Evolutionary conservation across 2,888 invertebrate genomes (phyloP).

Genomic region (Xanthorhoe designata): DNA sequence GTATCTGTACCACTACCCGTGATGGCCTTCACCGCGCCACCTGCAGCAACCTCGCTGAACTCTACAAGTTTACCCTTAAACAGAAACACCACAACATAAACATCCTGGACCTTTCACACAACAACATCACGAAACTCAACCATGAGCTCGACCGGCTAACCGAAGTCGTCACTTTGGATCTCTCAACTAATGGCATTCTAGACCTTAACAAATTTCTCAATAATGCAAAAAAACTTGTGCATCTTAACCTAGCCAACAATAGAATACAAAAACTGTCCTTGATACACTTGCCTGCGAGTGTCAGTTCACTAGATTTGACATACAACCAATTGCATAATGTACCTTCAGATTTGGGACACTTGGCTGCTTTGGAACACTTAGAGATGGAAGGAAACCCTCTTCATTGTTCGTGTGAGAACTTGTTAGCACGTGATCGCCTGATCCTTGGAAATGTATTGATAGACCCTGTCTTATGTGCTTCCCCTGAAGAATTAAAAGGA

Average conservation of each 20-base stretch:
- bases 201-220: conserved; percentile 85
- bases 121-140: conserved; percentile 85
- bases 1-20: conserved; percentile 86
- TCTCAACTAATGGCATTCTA: conserved; percentile 87
- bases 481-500: conserved; percentile 81
- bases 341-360: conserved; percentile 84
- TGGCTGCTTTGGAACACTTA: conserved; percentile 86
- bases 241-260: conserved; percentile 87
- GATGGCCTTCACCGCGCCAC: conserved; percentile 88
- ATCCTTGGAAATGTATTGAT: conserved; percentile 82
- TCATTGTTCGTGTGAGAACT: conserved; percentile 89
- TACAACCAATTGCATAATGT: conserved; percentile 86
- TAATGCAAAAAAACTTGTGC: conserved; percentile 85
- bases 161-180: conserved; percentile 86
- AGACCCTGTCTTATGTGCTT: conserved; percentile 84
- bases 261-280: conserved; percentile 83
- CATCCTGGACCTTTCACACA: conserved; percentile 87
- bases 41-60: conserved; percentile 89
- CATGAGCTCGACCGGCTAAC: conserved; percentile 85
- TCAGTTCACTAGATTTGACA: conserved; percentile 87
- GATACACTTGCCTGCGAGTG: conserved; percentile 82
- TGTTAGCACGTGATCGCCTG: conserved; percentile 87
- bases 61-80: conserved; percentile 87
- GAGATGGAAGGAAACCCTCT: conserved; percentile 89
- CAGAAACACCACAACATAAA: conserved; percentile 83